Evolutionary conservation across 2,113 vertebrate genomes (phyloP), one percentile per base, ranked within the genome.

Genomic region (Phasianus colchicus): DNA sequence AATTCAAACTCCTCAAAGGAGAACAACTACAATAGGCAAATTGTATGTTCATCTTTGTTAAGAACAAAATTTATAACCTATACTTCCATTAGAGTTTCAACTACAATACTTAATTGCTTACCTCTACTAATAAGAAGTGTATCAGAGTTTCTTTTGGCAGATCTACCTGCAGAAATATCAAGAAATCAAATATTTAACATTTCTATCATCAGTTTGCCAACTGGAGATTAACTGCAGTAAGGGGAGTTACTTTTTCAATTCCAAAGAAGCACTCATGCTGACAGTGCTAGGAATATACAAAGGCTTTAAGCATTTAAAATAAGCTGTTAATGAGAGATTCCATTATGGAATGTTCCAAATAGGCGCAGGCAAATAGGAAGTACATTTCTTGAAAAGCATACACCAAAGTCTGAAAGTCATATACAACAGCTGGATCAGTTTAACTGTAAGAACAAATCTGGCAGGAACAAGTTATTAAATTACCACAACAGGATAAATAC

Each of bases 91-190:
- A 75, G n/a, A 52, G 9, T 92, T 91, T 27, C 52, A 72, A 74
- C 0, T 0, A 34, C 30, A 64, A 10, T 60, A 64, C 15, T 89
- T 36, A 70, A 58, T 66, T 83, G 97, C 98, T 89, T 95, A 99
- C 99, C 99, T 99, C 98, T 93, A 99, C 94, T 34, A 98, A 98
- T 94, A 99, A 97, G 97, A 99, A 99, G 97, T 98, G 98, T 97
- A 99, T 96, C 97, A 99, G 96, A 2, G 98, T 98, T 98, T 99
- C 99, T 98, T 99, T 99, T 89, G 98, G 98, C 81, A 99, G 97
- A 97, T 99, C 99, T 89, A 99, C 99, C 99, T 99, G 97, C 93
- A 97, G 94, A 83, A 96, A 74, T 15, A 91, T 11, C 36, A 87
- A 79, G 45, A 88, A 89, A 66, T 70, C 29, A 83, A 67, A 27